Evolutionary conservation across 2,113 vertebrate species (phyloP).

Genomic region (Muntiacus reevesi): DNA sequence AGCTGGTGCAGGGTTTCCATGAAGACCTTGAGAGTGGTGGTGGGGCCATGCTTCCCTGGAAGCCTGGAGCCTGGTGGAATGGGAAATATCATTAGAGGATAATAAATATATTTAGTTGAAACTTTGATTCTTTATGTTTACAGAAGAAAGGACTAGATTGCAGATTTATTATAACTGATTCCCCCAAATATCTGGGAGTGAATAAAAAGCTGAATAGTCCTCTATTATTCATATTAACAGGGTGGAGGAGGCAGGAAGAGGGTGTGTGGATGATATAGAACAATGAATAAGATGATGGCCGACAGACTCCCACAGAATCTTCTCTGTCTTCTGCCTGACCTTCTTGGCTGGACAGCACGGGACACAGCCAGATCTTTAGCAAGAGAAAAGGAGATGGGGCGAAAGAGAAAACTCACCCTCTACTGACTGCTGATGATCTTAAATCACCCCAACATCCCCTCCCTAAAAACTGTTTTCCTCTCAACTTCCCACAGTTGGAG

Average conservation of each 20-base stretch:
- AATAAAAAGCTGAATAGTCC: background rate
- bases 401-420: background rate
- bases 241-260: conserved; percentile 22
- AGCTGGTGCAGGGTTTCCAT: background rate
- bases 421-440: background rate
- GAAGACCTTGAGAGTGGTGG: background rate
- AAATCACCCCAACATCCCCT: background rate
- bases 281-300: background rate
- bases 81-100: conserved; percentile 55
- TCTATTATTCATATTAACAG: conserved; percentile 37
- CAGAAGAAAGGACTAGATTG: conserved; percentile 37
- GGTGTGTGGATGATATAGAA: background rate
- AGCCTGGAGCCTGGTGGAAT: conserved; percentile 8
- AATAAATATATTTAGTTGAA: conserved; percentile 65
- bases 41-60: background rate
- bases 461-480: background rate
- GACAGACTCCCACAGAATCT: background rate
- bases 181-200: conserved; percentile 42
- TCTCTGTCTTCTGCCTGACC: background rate
- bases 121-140: conserved; percentile 56
- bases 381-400: background rate
- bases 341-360: background rate
- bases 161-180: conserved; percentile 53
- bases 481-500: conserved; percentile 4
- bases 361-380: background rate